A percentile compares a stretch with the other conserved stretches of the same genome.
phyloP scores from a whole-genome alignment of 2,113 vertebrate genomes.

The Crotophaga sulcirostris region DNA sequence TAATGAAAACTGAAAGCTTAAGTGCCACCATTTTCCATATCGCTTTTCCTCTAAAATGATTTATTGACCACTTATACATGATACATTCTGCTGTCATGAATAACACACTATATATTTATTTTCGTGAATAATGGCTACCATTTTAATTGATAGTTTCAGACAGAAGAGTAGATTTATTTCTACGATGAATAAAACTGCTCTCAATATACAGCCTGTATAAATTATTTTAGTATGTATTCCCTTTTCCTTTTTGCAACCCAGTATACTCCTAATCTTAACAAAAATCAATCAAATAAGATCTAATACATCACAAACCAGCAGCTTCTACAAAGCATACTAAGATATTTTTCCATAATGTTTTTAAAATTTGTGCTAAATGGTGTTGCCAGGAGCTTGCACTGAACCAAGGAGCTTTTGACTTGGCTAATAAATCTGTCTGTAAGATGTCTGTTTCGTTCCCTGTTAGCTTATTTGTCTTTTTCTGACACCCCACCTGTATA shows the following conservation, averaged over 20 bases:
- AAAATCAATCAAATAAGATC: slow-evolving; percentile 72
- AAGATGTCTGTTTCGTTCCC: slow-evolving; percentile 17
- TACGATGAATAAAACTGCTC: slow-evolving; percentile 68
- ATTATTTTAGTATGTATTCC: slow-evolving; percentile 66
- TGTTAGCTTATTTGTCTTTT: slow-evolving; percentile 36
- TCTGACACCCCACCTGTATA: slow-evolving; percentile 6
- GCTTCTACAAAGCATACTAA: slow-evolving; percentile 31
- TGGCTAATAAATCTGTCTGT: slow-evolving; percentile 21
- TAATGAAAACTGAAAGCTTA: slow-evolving; percentile 71
- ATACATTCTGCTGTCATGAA: slow-evolving; percentile 69
- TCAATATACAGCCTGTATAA: slow-evolving; percentile 66
- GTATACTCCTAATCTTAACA: slow-evolving; percentile 68
- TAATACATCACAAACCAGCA: slow-evolving; percentile 48
- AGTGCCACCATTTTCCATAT: slow-evolving; percentile 54
- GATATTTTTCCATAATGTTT: slow-evolving; percentile 56
- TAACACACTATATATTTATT: slow-evolving; percentile 72
- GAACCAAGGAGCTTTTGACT: slow-evolving; percentile 53
- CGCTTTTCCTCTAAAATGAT: slow-evolving; percentile 64
- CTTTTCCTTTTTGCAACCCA: slow-evolving; percentile 51
- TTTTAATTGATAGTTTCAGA: slow-evolving; percentile 77
- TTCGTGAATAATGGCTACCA: slow-evolving; percentile 71
- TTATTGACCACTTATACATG: slow-evolving; percentile 74
- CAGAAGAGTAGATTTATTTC: slow-evolving; percentile 73
- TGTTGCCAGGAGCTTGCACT: slow-evolving; percentile 51
- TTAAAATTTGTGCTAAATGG: slow-evolving; percentile 63